Percentiles rank a stretch among this genome's conserved stretches.
Evolutionary conservation across 2,113 vertebrate genomes (phyloP).

Genomic region (Collichthys lucidus): DNA sequence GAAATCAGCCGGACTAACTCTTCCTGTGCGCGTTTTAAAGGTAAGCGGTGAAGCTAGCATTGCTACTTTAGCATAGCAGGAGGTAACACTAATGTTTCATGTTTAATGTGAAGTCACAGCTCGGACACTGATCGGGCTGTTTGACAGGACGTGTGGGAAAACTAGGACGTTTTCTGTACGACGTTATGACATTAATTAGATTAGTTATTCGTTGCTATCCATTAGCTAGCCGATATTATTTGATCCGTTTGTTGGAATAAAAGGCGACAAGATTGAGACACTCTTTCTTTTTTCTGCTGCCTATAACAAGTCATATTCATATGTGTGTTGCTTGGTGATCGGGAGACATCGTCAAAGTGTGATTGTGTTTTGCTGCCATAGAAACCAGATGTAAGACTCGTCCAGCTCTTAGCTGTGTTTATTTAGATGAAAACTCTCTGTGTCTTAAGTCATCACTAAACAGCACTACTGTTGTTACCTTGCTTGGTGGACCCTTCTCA

Average conservation of each 20-base stretch:
- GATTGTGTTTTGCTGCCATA: conserved; percentile 26
- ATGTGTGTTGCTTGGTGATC: background rate
- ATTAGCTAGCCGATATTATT: background rate
- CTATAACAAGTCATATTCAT: rapidly evolving
- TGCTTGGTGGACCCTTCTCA: background rate
- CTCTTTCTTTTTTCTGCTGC: background rate
- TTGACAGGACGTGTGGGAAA: background rate
- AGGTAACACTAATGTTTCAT: background rate
- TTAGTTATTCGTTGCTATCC: background rate
- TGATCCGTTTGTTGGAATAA: background rate
- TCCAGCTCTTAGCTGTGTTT: background rate
- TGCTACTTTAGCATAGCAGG: background rate
- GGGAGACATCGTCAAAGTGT: background rate
- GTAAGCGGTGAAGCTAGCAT: conserved; percentile 48
- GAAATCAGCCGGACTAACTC: background rate
- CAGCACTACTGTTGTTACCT: background rate
- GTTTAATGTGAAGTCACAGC: background rate
- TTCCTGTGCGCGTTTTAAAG: background rate
- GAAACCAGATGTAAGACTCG: background rate
- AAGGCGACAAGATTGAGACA: background rate
- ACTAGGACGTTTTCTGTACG: no score
- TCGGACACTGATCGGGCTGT: background rate
- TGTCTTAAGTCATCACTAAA: background rate
- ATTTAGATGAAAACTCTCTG: background rate
- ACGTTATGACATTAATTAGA: background rate